Evolutionary conservation across 2,113 vertebrate genomes (phyloP), one percentile per base, ranked within the genome.

Genomic region (Elephas maximus): DNA sequence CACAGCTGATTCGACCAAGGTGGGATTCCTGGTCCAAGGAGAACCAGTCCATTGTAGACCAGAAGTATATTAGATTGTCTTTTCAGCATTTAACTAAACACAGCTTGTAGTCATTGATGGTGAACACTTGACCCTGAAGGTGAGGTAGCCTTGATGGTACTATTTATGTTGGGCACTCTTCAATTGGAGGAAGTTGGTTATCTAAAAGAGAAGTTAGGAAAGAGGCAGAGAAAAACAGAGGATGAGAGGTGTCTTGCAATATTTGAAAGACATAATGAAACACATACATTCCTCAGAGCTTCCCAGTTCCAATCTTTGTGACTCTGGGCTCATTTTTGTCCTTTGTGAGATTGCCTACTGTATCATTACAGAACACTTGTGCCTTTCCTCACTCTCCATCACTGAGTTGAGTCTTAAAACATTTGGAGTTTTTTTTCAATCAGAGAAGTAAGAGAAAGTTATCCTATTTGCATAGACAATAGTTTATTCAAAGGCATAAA

Each of bases 401-500:
- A 37, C 80, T 67, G 18, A 78, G 7, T 26, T 81, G 28, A 7
- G 23, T 60, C 76, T 96, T 80, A 26, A 57, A 83, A 91, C 60
- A 62, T n/a, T 33, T 91, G 15, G 51, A 82, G 18, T 45, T 4
- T 82, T 90, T 96, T 88, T n/a, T n/a, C 11, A 82, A 23, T 73
- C 48, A 37, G 33, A 91, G 63, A 80, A 87, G 21, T 45, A 88
- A 51, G 62, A 88, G 30, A 41, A 92, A 41, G 51, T 15, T 41
- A 8, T 45, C 91, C 20, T 28, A 83, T 44, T 57, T n/a, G 44
- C 5, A 83, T 15, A 95, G 89, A 51, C 12, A 77, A 20, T n/a
- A 67, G 24, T 62, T 83, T 92, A 21, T 85, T 85, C 44, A 90
- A 79, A 93, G 33, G 57, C 60, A 77, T 6, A 63, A 23, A 86